These are phyloP conservation scores for Percopsis transmontana DNA, from an alignment of 2,113 vertebrate species.

Conservation along the genomic window DNA sequence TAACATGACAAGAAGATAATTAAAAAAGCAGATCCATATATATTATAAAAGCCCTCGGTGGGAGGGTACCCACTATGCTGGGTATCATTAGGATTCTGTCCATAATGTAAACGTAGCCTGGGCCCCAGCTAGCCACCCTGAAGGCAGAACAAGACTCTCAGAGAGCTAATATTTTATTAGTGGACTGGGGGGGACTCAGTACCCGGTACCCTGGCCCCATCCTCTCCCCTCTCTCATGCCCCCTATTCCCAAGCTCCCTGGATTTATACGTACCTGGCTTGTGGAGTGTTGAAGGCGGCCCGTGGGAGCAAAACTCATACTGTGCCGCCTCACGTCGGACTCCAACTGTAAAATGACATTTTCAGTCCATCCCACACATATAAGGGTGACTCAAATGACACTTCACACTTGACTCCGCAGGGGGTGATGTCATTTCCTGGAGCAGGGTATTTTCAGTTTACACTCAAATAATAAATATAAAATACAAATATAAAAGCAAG, in stretches of 20 bases:
- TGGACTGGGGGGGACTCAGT: conserved; percentile 38
- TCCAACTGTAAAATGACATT: conserved; percentile 64
- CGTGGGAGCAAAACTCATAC: conserved; percentile 30
- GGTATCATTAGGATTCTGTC: conserved; percentile 67
- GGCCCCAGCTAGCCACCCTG: conserved; percentile 49
- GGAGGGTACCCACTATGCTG: conserved; percentile 10
- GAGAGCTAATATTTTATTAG: conserved; percentile 70
- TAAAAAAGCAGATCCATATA: conserved; percentile 71
- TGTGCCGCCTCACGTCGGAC: conserved; percentile 29
- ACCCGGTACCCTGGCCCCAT: not conserved
- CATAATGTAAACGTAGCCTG: conserved; percentile 65
- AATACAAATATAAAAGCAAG: not conserved
- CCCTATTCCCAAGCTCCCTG: not conserved
- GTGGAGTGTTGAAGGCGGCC: conserved; percentile 30
- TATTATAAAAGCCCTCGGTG: conserved; percentile 60
- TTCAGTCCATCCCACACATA: conserved; percentile 62
- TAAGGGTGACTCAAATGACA: conserved; percentile 69
- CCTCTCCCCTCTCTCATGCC: not conserved
- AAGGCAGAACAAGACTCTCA: conserved; percentile 51
- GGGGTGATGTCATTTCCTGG: conserved; percentile 47
- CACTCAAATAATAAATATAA: not conserved
- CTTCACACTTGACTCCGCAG: conserved; percentile 51
- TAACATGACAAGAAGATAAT: conserved; percentile 74
- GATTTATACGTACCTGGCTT: conserved; percentile 45
- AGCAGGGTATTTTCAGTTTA: conserved; percentile 16